phyloP scores from a whole-genome alignment of 1,140 invertebrate species.

The Holcopasites calliopsidis region DNA sequence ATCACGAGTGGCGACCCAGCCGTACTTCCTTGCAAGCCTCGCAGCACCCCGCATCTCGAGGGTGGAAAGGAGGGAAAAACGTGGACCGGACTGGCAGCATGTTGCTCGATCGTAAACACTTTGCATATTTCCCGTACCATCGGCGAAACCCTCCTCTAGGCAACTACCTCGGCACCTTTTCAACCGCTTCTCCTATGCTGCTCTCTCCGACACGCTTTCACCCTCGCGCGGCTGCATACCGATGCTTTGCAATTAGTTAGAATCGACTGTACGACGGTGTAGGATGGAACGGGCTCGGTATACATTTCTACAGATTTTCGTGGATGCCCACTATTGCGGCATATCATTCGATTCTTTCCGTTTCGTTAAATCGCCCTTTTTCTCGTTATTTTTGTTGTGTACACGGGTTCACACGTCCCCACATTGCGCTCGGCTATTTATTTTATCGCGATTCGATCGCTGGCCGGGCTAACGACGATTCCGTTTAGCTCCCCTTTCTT shows the following conservation, averaged over 20 bases:
- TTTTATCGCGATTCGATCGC: slow-evolving; percentile 32
- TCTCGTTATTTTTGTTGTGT: neutral
- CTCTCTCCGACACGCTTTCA: slow-evolving; percentile 15
- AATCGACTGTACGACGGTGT: slow-evolving; percentile 74
- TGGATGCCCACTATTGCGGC: slow-evolving; percentile 43
- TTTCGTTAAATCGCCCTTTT: slow-evolving; percentile 42
- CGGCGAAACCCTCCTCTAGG: slow-evolving; percentile 53
- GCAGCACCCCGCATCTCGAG: slow-evolving; percentile 28
- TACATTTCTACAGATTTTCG: slow-evolving; percentile 32
- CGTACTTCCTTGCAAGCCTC: slow-evolving; percentile 43
- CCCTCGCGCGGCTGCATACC: slow-evolving; percentile 48
- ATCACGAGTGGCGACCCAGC: slow-evolving; percentile 46
- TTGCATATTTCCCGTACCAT: slow-evolving; percentile 72
- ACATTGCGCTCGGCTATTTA: slow-evolving; percentile 15
- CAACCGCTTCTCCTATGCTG: slow-evolving; percentile 34
- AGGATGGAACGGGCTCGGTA: slow-evolving; percentile 52
- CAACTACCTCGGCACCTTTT: slow-evolving; percentile 53
- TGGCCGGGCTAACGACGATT: slow-evolving; percentile 30
- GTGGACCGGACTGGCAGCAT: slow-evolving; percentile 68
- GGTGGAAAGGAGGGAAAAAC: slow-evolving; percentile 28
- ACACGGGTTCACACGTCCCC: neutral
- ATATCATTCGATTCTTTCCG: slow-evolving; percentile 43
- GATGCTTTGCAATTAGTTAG: slow-evolving; percentile 74
- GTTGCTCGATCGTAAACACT: slow-evolving; percentile 78
- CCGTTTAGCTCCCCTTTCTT: slow-evolving; percentile 16